Conservation (phyloP, 1,140 invertebrate genomes). For the Drosophila nebulosa region DNA sequence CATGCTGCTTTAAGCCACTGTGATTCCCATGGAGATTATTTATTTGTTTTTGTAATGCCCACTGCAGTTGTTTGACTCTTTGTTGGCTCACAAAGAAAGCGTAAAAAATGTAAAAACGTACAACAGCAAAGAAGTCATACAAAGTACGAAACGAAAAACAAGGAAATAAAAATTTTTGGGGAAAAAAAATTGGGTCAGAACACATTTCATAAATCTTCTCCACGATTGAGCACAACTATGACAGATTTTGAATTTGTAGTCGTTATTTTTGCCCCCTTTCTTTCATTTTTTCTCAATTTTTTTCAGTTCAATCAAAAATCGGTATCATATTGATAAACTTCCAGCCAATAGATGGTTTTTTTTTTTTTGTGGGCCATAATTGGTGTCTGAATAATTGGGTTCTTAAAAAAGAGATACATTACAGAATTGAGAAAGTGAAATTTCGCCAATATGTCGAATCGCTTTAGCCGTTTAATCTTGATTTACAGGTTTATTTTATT, state of each 20-base stretch:
- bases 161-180: constrained; percentile 11
- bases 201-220: constrained; percentile 72
- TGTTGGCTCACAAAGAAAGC: constrained; percentile 36
- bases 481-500: too few relatives aligned
- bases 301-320: not conserved
- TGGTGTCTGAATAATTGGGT: too few relatives aligned
- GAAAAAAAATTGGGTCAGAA: constrained; percentile 48
- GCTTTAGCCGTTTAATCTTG: too few relatives aligned
- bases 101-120: constrained; percentile 2
- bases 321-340: too few relatives aligned
- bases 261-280: constrained; percentile 44
- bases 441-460: too few relatives aligned
- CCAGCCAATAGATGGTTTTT: too few relatives aligned
- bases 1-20: constrained; percentile 17
- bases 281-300: not conserved
- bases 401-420: too few relatives aligned
- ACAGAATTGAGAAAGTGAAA: too few relatives aligned
- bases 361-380: too few relatives aligned
- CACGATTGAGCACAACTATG: constrained; percentile 62
- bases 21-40: constrained; percentile 37
- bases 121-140: not conserved
- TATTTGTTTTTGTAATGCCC: constrained; percentile 51
- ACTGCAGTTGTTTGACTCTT: constrained; percentile 18
- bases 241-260: constrained; percentile 50
- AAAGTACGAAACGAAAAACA: not conserved